Base-by-base conservation (phyloP, 2,888 invertebrate species). In the Chrysina gloriosa region DNA sequence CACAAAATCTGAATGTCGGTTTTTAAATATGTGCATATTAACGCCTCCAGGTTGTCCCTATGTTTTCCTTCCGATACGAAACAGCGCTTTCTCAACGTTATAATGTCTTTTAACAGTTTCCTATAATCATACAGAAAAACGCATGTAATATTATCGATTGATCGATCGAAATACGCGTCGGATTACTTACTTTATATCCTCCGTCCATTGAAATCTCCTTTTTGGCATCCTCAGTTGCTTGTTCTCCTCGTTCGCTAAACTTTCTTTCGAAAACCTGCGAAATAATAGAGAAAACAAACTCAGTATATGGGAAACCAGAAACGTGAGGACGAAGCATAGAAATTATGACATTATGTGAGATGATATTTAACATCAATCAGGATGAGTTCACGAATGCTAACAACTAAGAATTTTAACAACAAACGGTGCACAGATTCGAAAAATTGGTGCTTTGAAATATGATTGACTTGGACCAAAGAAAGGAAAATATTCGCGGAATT, bases 181-280 rank as follows among this genome's bases (percentile, higher is more conserved):
- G 1, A 39, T 9, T 2, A 9, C 81, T 77, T 81, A 89, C 89
- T 87, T 88, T 45, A 86, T 83, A 76, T 88, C 86, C 45, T 87
- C 86, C 58, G 88, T 90, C 92, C 93, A 93, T 25, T 89, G 87
- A 83, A 92, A 94, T 69, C 89, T 88, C 21, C 90, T 89, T 76
- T 90, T 89, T 1, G 92, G 92, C 56, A 90, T 85, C 0, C 88
- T 84, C 74, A 86, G 83, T 76, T 85, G 84, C 70, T 87, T 86
- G 47, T 84, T 80, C 42, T 87, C 87, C 50, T 86, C 85, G 16
- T 84, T 84, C 1, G 77, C 76, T 21, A 75, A 72, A 54, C 69
- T 78, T 71, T 82, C 68, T 79, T 80, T 47, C 74, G 80, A 73
- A 83, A 79, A 78, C 69, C 81, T 81, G 69, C 7, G 75, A 76